phyloP scores from a whole-genome alignment of 37 sponge, comb jelly and placozoan species.

The Axinella damicornis region DNA sequence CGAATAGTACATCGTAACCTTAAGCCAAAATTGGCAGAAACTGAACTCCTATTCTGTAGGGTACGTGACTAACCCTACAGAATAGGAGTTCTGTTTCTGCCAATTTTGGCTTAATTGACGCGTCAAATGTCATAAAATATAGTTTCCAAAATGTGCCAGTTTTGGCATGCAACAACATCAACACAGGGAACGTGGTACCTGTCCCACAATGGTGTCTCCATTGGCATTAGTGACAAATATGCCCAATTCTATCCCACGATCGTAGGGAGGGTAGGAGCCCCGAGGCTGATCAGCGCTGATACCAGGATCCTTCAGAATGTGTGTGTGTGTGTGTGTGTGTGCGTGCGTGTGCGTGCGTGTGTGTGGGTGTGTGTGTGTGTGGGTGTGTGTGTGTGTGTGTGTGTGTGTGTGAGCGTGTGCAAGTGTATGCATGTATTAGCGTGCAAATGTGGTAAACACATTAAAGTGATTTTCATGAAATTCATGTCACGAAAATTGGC shows the following conservation, averaged over 20 bases:
- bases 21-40: too few species aligned
- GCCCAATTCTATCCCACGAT: slow-evolving; percentile 61
- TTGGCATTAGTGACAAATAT: slow-evolving; percentile 67
- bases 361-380: slow-evolving; percentile 3
- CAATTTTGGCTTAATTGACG: too few species aligned
- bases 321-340: background rate
- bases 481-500: too few species aligned
- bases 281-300: slow-evolving; percentile 52
- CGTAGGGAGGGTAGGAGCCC: slow-evolving; percentile 69
- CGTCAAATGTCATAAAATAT: background rate
- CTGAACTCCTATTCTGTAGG: too few species aligned
- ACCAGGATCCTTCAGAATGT: slow-evolving; percentile 81
- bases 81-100: too few species aligned
- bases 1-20: too few species aligned
- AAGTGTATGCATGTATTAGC: too few species aligned
- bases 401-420: slow-evolving; percentile 15
- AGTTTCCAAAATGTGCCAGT: too few species aligned
- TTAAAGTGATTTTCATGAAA: too few species aligned
- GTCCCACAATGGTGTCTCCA: slow-evolving; percentile 65
- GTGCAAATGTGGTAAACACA: too few species aligned
- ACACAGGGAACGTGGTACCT: slow-evolving; percentile 13
- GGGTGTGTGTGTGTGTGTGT: slow-evolving; percentile 21
- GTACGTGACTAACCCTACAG: too few species aligned
- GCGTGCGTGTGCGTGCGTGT: background rate
- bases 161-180: background rate